phyloP scores from a whole-genome alignment of 2,113 vertebrate species.

The Synchiropus splendidus region DNA sequence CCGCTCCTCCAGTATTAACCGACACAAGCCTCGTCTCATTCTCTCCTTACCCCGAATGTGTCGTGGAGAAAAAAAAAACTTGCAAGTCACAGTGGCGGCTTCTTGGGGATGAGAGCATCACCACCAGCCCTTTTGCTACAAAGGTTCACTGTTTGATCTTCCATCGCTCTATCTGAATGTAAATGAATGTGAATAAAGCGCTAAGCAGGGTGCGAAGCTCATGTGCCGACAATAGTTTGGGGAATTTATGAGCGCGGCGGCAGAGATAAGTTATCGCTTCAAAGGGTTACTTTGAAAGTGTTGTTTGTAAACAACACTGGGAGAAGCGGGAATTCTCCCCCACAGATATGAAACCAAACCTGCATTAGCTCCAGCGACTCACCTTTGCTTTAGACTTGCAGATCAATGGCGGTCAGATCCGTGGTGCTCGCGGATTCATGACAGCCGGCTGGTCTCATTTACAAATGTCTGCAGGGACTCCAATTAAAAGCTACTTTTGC shows the following conservation, averaged over 20 bases:
- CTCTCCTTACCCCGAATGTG: constrained; percentile 28
- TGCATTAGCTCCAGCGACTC: not conserved
- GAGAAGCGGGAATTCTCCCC: no score
- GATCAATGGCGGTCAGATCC: no score
- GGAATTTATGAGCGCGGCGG: constrained; percentile 8
- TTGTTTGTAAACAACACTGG: not conserved
- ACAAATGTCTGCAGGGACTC: no score
- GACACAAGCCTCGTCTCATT: constrained; percentile 30
- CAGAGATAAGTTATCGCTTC: constrained; percentile 22
- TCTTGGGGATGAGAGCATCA: constrained; percentile 42
- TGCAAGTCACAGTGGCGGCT: constrained; percentile 14
- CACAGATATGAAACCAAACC: no score
- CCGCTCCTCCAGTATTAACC: constrained; percentile 28
- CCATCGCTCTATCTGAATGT: constrained; percentile 28
- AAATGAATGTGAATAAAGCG: constrained; percentile 20
- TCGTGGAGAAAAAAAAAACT: not conserved
- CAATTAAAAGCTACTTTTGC: no score
- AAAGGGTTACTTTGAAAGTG: constrained; percentile 16
- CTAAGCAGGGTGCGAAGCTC: constrained; percentile 9
- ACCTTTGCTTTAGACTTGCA: constrained; percentile 3
- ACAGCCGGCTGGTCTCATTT: no score
- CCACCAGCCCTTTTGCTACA: constrained; percentile 23
- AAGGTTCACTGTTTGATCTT: constrained; percentile 33
- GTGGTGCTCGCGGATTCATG: no score
- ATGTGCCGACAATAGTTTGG: constrained; percentile 14